Evolutionary conservation across 1,140 invertebrate species (phyloP), one percentile per base, ranked within the genome.

Genomic region (Coelopa frigida): DNA sequence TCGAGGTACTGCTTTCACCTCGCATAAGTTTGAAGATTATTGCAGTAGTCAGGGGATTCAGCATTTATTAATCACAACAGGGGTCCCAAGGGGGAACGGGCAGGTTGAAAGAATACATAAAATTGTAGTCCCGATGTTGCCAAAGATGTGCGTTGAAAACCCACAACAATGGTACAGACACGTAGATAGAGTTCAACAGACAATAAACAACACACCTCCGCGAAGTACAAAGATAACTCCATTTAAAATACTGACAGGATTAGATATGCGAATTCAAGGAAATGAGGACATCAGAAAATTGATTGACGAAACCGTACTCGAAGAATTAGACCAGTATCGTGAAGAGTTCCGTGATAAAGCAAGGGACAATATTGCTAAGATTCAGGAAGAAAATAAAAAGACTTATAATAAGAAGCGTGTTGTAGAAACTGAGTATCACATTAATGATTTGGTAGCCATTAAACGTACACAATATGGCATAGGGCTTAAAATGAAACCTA

Each of bases 341-440:
- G 41, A 48, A 36, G 42, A 31, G 15, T 55, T 57, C 12, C 3
- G 41, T 8, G 15, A 12, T 6, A 14, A 26, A 5, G 41, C 41
- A 15, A 63, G 57, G 38, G 24, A 57, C 39, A 43, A 59, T 7
- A 59, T 70, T 27, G 20, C 48, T 7, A 65, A 68, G 41, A 41
- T 59, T 11, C 62, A 70, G 49, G 52, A 65, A 36, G 62, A 71
- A 57, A 69, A 69, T 49, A 35, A 36, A 22, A 49, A 45, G 14
- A 52, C 37, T 10, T 70, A 49, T 39, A 61, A 68, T 45, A 58
- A 24, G 60, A 58, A 18, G 15, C 40, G 44, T 15, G 40, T 48
- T 18, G 44, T 22, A 14, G 39, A 44, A 12, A 70, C 65, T 46
- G 40, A 56, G 10, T 48, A 50, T 10, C 56, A 57, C 17, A 59